phyloP scores from a whole-genome alignment of 2,888 invertebrate species.

The Dryobotodes eremita region DNA sequence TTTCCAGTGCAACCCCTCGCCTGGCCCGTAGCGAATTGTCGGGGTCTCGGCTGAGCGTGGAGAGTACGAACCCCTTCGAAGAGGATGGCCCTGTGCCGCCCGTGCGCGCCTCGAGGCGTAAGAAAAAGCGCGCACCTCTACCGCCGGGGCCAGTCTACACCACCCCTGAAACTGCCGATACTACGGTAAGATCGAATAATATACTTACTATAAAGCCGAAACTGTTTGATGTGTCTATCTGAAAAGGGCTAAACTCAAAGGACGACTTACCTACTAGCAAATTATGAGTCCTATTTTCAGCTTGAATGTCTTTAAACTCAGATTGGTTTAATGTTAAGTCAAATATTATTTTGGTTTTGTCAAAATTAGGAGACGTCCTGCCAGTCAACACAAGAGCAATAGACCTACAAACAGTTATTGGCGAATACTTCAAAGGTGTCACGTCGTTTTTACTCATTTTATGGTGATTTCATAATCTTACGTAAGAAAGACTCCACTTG shows the following conservation, averaged over 20 bases:
- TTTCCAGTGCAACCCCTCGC: slow-evolving; percentile 82
- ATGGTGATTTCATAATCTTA: slow-evolving; percentile 22
- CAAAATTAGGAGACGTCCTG: slow-evolving; percentile 59
- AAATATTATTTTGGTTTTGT: slow-evolving; percentile 51
- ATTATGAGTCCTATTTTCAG: not conserved
- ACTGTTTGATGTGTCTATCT: not conserved
- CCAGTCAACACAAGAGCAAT: slow-evolving; percentile 50
- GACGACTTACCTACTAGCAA: not conserved
- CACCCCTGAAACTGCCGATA: slow-evolving; percentile 74
- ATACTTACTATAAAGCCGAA: not conserved
- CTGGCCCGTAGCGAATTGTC: slow-evolving; percentile 88
- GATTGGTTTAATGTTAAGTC: slow-evolving; percentile 3
- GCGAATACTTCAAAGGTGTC: slow-evolving; percentile 55
- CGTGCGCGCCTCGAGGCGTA: slow-evolving; percentile 89
- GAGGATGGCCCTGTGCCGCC: slow-evolving; percentile 88
- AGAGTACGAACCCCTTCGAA: slow-evolving; percentile 92
- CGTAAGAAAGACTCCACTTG: slow-evolving; percentile 29
- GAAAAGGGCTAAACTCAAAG: slow-evolving; percentile 2
- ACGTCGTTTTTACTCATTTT: slow-evolving; percentile 4
- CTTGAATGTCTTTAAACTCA: not conserved
- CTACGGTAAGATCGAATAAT: slow-evolving; percentile 72
- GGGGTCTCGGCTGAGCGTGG: slow-evolving; percentile 90
- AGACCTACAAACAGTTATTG: slow-evolving; percentile 52
- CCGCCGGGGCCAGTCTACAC: slow-evolving; percentile 75
- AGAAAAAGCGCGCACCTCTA: slow-evolving; percentile 92